phyloP scores from a whole-genome alignment of 2,888 invertebrate genomes.

The Cerastis leucographa region DNA sequence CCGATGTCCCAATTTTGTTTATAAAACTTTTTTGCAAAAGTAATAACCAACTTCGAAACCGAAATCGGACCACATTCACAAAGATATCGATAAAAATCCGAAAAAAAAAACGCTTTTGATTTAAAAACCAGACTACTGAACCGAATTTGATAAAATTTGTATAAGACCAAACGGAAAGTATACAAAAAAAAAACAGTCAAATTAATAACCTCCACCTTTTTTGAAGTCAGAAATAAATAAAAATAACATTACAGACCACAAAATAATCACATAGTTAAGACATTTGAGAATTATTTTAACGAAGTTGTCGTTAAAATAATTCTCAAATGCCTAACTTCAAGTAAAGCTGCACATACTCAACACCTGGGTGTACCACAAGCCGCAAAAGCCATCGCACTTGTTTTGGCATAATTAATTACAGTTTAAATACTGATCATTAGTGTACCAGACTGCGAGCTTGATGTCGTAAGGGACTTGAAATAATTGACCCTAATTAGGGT shows the following conservation, averaged over 20 bases:
- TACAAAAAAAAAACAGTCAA: no score
- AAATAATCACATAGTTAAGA: not conserved
- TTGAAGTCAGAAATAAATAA: no score
- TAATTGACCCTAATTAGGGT: slow-evolving; percentile 69
- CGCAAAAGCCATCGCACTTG: slow-evolving; percentile 56
- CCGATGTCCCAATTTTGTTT: not conserved
- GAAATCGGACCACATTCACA: no score
- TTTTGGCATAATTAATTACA: slow-evolving; percentile 64
- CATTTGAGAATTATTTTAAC: no score
- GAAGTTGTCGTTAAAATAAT: not conserved
- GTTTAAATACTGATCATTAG: slow-evolving; percentile 66
- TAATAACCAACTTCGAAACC: no score
- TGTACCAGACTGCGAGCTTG: slow-evolving; percentile 61
- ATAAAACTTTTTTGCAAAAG: not conserved
- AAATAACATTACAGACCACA: not conserved
- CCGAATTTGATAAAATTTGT: no score
- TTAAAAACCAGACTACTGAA: no score
- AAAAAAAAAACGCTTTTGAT: no score
- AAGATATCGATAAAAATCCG: no score
- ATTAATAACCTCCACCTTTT: no score
- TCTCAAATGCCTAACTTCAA: slow-evolving; percentile 15
- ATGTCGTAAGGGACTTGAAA: slow-evolving; percentile 59
- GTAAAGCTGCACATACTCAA: slow-evolving; percentile 3
- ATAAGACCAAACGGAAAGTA: no score
- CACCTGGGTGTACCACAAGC: slow-evolving; percentile 38